These are phyloP conservation scores for Eurosta solidaginis DNA, from an alignment of 1,140 invertebrate genomes.

Conservation along the genomic window DNA sequence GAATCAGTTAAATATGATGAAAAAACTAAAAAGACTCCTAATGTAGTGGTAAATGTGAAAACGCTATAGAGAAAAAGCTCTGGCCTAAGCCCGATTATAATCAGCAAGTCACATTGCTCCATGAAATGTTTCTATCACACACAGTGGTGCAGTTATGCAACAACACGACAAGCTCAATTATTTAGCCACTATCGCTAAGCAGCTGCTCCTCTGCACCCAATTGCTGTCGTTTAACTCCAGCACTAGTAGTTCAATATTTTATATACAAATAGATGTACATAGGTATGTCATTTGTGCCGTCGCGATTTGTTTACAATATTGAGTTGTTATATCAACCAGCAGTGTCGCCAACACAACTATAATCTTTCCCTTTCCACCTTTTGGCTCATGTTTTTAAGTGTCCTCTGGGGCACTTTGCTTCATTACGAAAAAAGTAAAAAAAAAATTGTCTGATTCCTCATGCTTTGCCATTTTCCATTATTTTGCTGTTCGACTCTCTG, in stretches of 20 bases:
- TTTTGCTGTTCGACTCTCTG: constrained; percentile 27
- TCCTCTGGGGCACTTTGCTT: constrained; percentile 58
- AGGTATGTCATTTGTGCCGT: too few species aligned
- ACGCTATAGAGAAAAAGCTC: too few species aligned
- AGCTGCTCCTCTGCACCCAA: not conserved
- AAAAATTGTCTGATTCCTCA: constrained; percentile 43
- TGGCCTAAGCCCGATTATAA: too few species aligned
- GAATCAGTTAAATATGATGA: too few species aligned
- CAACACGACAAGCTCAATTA: not conserved
- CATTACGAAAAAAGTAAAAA: constrained; percentile 58
- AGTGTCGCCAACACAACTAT: not conserved
- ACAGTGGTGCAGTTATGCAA: constrained; percentile 40
- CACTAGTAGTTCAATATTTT: not conserved
- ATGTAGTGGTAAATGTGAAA: too few species aligned
- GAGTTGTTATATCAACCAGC: not conserved
- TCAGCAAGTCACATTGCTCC: too few species aligned
- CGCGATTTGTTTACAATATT: not conserved
- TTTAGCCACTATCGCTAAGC: not conserved
- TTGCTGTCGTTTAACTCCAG: not conserved
- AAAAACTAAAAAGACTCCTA: too few species aligned
- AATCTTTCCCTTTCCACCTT: not conserved
- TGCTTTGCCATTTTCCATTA: not conserved
- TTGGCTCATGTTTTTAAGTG: constrained; percentile 45
- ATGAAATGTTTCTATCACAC: too few species aligned
- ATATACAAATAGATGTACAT: too few species aligned